Percentiles rank a stretch among this genome's conserved stretches.
Conservation (phyloP, 2,113 vertebrate genomes). For the Marcusenius ussheri region DNA sequence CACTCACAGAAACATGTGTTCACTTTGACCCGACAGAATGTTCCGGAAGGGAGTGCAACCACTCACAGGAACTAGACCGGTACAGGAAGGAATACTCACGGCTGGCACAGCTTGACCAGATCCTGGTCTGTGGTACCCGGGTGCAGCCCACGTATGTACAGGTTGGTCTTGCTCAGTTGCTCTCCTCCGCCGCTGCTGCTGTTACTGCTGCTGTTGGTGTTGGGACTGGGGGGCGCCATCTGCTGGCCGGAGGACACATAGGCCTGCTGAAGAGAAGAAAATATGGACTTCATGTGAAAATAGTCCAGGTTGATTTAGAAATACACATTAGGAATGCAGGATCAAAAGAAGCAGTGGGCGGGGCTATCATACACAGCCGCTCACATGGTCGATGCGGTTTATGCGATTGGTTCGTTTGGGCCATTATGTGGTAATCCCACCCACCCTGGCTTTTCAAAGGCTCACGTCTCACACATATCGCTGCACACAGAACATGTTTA, state of each 20-base stretch:
- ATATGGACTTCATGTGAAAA: neutral
- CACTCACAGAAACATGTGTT: neutral
- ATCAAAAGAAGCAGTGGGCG: neutral
- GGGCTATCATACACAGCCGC: neutral
- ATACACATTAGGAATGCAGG: neutral
- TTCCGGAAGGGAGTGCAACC: neutral
- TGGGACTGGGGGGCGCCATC: conserved; percentile 62
- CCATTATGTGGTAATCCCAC: neutral
- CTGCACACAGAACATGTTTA: neutral
- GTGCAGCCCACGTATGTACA: conserved; percentile 67
- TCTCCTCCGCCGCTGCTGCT: conserved; percentile 47
- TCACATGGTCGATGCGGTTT: neutral
- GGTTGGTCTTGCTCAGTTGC: conserved; percentile 69
- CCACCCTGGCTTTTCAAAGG: neutral
- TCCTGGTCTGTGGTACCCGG: conserved; percentile 70
- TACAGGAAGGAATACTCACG: conserved; percentile 49
- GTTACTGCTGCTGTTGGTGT: conserved; percentile 45
- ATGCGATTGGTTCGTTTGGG: neutral
- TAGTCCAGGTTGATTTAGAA: neutral
- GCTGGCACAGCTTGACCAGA: conserved; percentile 68
- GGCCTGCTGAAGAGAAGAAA: conserved; percentile 43
- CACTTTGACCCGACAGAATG: neutral
- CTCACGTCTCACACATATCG: neutral
- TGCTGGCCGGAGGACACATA: conserved; percentile 62
- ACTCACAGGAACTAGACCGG: neutral